A percentile compares a stretch with the other conserved stretches of the same genome.
These are phyloP conservation scores for Lophotriccus pileatus DNA, from an alignment of 2,797 vertebrate genomes.

Conservation along the genomic window DNA sequence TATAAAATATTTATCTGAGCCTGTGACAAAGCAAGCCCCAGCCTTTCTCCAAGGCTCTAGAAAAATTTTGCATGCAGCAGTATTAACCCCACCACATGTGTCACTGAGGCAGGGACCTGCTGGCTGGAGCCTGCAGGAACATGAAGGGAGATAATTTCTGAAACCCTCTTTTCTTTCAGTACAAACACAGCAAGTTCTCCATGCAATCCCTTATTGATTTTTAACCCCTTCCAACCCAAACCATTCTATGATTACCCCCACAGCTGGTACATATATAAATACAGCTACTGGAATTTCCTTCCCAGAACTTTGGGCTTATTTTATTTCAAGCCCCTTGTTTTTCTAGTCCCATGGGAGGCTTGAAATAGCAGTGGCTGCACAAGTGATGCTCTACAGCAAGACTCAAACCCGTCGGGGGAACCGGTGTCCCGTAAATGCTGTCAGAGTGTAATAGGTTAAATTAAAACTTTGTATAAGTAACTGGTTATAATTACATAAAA, in stretches of 20 bases:
- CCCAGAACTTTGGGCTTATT: not conserved
- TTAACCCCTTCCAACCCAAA: not conserved
- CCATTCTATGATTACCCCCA: not conserved
- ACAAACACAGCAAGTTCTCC: not conserved
- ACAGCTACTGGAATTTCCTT: not conserved
- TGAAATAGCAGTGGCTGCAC: not conserved
- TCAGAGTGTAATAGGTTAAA: no score
- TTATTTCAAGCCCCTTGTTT: not conserved
- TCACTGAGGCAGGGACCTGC: not conserved
- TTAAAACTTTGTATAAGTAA: no score
- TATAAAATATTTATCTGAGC: not conserved
- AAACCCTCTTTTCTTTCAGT: not conserved
- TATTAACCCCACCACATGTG: accelerated
- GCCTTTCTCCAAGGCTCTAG: not conserved
- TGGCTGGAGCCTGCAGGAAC: not conserved
- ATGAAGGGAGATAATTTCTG: not conserved
- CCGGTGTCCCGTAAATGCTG: accelerated
- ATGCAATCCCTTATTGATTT: accelerated
- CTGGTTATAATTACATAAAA: no score
- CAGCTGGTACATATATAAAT: accelerated
- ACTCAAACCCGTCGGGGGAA: accelerated
- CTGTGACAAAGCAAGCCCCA: not conserved
- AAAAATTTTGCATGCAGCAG: not conserved
- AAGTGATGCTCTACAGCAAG: accelerated
- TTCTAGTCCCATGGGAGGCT: not conserved